A percentile compares a stretch with the other conserved stretches of the same genome.
phyloP scores from a whole-genome alignment of 2,888 invertebrate species.

The Toxonevra muliebris region DNA sequence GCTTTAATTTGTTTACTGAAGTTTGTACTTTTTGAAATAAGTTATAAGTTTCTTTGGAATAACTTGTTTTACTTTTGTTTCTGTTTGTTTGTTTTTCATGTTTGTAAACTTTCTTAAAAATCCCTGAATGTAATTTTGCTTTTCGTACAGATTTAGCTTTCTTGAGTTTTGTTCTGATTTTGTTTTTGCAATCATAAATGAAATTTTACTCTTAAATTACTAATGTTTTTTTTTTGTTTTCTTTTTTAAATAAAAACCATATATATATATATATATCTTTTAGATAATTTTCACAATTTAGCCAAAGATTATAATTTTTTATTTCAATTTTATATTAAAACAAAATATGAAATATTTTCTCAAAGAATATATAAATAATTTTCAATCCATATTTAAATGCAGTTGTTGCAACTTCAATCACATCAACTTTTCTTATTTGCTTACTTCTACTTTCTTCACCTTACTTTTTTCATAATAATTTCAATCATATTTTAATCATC shows the following conservation, averaged over 20 bases:
- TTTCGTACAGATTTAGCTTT: constrained; percentile 45
- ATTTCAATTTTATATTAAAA: neutral
- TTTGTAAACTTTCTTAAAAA: constrained; percentile 44
- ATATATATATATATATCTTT: constrained; percentile 28
- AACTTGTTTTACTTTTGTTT: constrained; percentile 3
- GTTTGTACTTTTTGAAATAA: constrained; percentile 9
- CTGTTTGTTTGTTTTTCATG: neutral
- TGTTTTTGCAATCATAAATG: constrained; percentile 21
- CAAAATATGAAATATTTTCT: neutral
- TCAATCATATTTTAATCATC: constrained; percentile 24
- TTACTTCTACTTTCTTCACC: constrained; percentile 4
- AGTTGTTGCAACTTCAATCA: constrained; percentile 55
- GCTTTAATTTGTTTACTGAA: constrained; percentile 27
- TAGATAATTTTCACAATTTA: constrained; percentile 33
- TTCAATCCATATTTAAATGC: constrained; percentile 47
- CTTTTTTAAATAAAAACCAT: constrained; percentile 24
- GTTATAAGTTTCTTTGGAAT: neutral
- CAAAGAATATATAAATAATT: constrained; percentile 1
- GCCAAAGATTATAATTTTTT: constrained; percentile 15
- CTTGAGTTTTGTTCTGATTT: constrained; percentile 33
- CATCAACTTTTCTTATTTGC: constrained; percentile 1
- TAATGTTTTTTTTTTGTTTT: constrained; percentile 32
- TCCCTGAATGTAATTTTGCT: constrained; percentile 62
- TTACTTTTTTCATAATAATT: constrained; percentile 14
- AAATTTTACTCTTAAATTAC: constrained; percentile 25